These are phyloP conservation scores for Camponotus vicinus DNA, from an alignment of 1,140 invertebrate genomes.

Conservation along the genomic window DNA sequence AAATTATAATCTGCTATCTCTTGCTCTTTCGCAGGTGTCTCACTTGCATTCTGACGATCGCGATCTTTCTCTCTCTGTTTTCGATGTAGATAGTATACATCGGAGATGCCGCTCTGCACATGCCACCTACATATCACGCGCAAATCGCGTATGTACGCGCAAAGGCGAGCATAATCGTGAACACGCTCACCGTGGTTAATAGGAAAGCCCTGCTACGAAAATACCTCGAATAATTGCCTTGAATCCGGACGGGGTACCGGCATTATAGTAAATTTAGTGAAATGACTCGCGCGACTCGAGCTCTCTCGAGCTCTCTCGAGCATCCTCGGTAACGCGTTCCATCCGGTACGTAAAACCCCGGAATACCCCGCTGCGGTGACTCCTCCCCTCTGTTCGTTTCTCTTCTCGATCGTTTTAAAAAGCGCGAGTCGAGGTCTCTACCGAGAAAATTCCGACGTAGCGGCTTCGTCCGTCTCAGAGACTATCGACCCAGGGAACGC, in stretches of 20 bases:
- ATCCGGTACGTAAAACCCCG: constrained; percentile 11
- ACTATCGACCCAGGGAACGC: background rate
- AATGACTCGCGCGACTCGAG: constrained; percentile 69
- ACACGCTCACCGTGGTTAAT: constrained; percentile 67
- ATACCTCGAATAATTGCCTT: constrained; percentile 79
- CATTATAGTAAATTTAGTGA: constrained; percentile 76
- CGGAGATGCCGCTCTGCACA: background rate
- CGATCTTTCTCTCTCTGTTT: background rate
- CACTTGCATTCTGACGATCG: constrained; percentile 2
- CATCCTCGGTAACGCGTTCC: constrained; percentile 55
- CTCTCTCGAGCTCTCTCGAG: constrained; percentile 49
- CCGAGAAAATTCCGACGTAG: constrained; percentile 63
- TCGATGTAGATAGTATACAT: constrained; percentile 13
- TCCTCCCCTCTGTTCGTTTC: background rate
- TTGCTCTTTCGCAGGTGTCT: constrained; percentile 11
- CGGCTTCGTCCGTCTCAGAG: constrained; percentile 11
- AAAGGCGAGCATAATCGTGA: constrained; percentile 59
- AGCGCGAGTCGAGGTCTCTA: constrained; percentile 18
- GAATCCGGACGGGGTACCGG: constrained; percentile 62
- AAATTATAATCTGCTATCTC: constrained; percentile 67
- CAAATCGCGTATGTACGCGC: background rate
- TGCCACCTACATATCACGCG: constrained; percentile 50
- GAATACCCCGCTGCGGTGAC: constrained; percentile 51
- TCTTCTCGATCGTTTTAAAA: constrained; percentile 36
- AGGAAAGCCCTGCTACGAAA: constrained; percentile 79